Conservation (phyloP, 2,888 invertebrate species). For the Nemotelus pantherinus region DNA sequence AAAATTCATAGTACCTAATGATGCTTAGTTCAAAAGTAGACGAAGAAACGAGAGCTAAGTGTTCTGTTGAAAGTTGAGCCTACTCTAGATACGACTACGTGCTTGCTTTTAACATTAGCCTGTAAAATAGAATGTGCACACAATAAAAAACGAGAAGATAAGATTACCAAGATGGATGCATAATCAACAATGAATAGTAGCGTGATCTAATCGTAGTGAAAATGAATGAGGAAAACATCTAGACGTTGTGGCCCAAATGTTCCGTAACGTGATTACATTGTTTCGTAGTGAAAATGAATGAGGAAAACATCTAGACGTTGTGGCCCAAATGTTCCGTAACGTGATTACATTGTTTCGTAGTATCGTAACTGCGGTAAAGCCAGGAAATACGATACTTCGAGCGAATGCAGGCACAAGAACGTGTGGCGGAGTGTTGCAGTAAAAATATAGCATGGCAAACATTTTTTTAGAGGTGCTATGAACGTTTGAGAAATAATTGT, state of each 20-base stretch:
- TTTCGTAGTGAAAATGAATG: not conserved
- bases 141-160: too few species aligned
- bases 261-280: not conserved
- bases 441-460: too few species aligned
- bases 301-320: not conserved
- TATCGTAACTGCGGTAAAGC: not conserved
- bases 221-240: not conserved
- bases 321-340: not conserved
- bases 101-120: too few species aligned
- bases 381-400: not conserved
- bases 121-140: too few species aligned
- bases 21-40: too few species aligned
- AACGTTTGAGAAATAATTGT: too few species aligned
- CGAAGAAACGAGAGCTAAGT: too few species aligned
- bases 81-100: too few species aligned
- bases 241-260: not conserved
- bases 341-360: not conserved
- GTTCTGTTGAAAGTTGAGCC: too few species aligned
- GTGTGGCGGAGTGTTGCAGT: too few species aligned
- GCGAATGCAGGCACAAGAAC: not conserved
- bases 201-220: not conserved
- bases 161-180: not conserved
- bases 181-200: not conserved
- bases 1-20: too few species aligned
- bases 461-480: too few species aligned